A percentile compares a stretch with the other conserved stretches of the same genome.
phyloP scores from a whole-genome alignment of 2,113 vertebrate species.

The Naja naja region DNA sequence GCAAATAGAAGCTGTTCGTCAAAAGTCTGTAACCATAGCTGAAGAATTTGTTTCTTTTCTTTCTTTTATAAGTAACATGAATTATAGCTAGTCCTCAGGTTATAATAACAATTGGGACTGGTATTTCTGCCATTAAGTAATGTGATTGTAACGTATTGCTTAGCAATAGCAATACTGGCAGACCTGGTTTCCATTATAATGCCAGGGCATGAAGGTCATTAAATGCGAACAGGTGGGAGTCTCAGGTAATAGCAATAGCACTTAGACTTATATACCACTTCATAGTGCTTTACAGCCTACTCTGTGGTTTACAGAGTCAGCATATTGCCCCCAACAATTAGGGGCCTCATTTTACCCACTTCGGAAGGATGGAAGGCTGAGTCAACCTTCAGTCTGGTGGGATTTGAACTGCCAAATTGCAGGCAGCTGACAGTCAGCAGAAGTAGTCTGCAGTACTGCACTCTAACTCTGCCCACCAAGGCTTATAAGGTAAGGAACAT shows the following conservation, averaged over 20 bases:
- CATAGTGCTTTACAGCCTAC: no score
- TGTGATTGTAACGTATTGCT: background rate
- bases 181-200: background rate
- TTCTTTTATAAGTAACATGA: background rate
- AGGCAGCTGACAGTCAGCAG: no score
- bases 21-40: background rate
- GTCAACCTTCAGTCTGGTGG: no score
- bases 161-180: background rate
- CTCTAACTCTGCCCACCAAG: no score
- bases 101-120: background rate
- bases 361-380: no score
- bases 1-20: background rate
- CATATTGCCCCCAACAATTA: no score
- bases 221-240: background rate
- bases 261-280: no score
- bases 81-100: background rate
- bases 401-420: no score
- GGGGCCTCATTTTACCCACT: no score
- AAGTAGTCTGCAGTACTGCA: no score
- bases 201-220: background rate
- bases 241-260: no score
- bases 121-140: background rate
- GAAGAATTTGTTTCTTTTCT: background rate
- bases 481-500: background rate
- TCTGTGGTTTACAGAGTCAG: no score